phyloP scores from a whole-genome alignment of 2,888 invertebrate genomes.

The Dusona sp. region DNA sequence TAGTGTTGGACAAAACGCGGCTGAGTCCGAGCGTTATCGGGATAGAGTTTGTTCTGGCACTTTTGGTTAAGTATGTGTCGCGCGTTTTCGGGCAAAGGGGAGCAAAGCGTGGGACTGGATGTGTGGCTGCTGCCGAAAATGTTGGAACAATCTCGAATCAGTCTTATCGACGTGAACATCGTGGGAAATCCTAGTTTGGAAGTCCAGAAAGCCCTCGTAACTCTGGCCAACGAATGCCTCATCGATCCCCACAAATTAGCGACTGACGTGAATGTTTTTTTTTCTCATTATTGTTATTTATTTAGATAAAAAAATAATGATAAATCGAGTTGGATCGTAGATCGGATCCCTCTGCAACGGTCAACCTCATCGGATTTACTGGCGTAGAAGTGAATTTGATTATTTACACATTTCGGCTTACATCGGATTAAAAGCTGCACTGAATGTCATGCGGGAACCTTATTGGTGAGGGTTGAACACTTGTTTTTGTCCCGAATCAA shows the following conservation, averaged over 20 bases:
- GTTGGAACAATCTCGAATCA: slow-evolving; percentile 61
- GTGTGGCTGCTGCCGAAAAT: slow-evolving; percentile 44
- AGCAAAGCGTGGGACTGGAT: not conserved
- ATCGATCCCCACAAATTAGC: slow-evolving; percentile 69
- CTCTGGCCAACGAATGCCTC: slow-evolving; percentile 67
- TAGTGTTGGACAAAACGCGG: not conserved
- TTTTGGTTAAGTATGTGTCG: slow-evolving; percentile 21
- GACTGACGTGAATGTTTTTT: slow-evolving; percentile 62
- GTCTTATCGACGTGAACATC: slow-evolving; percentile 70
- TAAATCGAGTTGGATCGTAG: slow-evolving; percentile 55
- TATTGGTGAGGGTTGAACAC: slow-evolving; percentile 63
- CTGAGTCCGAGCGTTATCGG: not conserved
- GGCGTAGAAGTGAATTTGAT: slow-evolving; percentile 70
- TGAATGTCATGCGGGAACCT: slow-evolving; percentile 72
- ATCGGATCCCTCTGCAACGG: slow-evolving; percentile 70
- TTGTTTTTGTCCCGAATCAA: not conserved
- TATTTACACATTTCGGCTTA: slow-evolving; percentile 73
- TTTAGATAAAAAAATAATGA: not conserved
- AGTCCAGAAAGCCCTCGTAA: slow-evolving; percentile 65
- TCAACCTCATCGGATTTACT: slow-evolving; percentile 74
- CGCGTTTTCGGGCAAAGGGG: not conserved
- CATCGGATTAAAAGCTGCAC: slow-evolving; percentile 73
- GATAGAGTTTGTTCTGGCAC: slow-evolving; percentile 25
- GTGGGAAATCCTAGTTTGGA: slow-evolving; percentile 74
- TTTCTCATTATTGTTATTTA: not conserved